A percentile compares a stretch with the other conserved stretches of the same genome.
Evolutionary conservation across 2,888 invertebrate genomes (phyloP).

Genomic region (Labia minor): DNA sequence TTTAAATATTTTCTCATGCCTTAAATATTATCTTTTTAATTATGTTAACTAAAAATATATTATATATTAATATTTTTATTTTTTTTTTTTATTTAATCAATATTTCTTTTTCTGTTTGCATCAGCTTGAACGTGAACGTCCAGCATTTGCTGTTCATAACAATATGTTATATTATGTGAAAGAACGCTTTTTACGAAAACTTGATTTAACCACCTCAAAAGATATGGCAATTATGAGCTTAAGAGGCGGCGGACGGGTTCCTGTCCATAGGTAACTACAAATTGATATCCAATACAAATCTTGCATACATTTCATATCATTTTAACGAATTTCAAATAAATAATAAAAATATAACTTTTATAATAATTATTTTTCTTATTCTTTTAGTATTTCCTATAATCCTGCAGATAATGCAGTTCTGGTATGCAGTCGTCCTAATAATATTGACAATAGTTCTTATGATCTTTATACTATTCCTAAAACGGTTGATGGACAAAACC

Average conservation of each 20-base stretch:
- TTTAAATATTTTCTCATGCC: conserved; percentile 7
- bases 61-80: too few relatives aligned
- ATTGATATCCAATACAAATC: too few relatives aligned
- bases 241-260: conserved; percentile 64
- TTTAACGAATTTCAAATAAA: not conserved
- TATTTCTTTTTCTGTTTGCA: conserved; percentile 36
- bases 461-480: conserved; percentile 86
- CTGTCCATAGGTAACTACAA: conserved; percentile 56
- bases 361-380: not conserved
- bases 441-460: conserved; percentile 81
- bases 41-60: too few relatives aligned
- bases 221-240: conserved; percentile 89
- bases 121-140: conserved; percentile 89
- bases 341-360: not conserved
- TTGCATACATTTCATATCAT: not conserved
- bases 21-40: too few relatives aligned
- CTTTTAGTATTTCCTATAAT: conserved; percentile 88
- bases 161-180: conserved; percentile 94
- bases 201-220: conserved; percentile 88
- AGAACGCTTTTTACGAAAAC: conserved; percentile 75
- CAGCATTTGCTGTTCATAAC: conserved; percentile 87
- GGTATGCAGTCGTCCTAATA: conserved; percentile 68
- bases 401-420: conserved; percentile 93
- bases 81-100: conserved; percentile 14
- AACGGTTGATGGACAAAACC: conserved; percentile 41